Conservation (phyloP, 1,140 invertebrate species). For the Coelopa frigida region DNA sequence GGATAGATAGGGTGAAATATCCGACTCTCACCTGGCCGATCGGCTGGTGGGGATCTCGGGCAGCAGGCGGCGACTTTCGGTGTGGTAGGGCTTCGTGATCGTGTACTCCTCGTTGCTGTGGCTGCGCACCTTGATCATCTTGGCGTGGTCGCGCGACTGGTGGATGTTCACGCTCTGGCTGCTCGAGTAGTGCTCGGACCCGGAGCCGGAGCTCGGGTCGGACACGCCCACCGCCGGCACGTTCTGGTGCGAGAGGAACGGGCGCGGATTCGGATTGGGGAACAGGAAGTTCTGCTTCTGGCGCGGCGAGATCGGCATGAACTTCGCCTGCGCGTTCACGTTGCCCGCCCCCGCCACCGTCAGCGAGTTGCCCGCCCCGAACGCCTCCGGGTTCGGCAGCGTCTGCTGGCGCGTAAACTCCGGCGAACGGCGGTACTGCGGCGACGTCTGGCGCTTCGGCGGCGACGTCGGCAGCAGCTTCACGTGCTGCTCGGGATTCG, state of each 20-base stretch:
- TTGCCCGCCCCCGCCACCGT: conserved; percentile 22
- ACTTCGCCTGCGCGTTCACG: conserved; percentile 25
- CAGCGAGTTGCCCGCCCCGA: conserved; percentile 36
- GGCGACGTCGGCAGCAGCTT: conserved; percentile 42
- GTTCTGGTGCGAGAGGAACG: conserved; percentile 42
- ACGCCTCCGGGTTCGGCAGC: conserved; percentile 40
- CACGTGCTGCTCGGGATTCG: conserved; percentile 43
- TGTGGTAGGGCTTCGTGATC: conserved; percentile 24
- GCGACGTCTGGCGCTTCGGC: conserved; percentile 41
- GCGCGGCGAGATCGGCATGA: conserved; percentile 41
- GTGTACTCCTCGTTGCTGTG: conserved; percentile 45
- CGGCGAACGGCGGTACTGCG: conserved; percentile 40
- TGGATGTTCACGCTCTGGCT: conserved; percentile 44
- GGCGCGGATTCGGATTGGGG: conserved; percentile 37
- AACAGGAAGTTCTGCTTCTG: conserved; percentile 44
- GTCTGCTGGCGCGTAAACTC: conserved; percentile 43
- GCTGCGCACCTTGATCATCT: conserved; percentile 45
- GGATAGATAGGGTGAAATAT: too few species aligned
- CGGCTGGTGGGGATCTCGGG: conserved; percentile 37
- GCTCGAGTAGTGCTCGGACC: conserved; percentile 40
- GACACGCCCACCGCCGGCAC: conserved; percentile 32
- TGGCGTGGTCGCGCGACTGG: conserved; percentile 33
- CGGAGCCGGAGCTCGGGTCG: conserved; percentile 25
- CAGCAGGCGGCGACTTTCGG: conserved; percentile 32
- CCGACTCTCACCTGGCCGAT: conserved; percentile 14